Conservation (phyloP, 2,797 vertebrate species). For the Peromyscus eremicus region DNA sequence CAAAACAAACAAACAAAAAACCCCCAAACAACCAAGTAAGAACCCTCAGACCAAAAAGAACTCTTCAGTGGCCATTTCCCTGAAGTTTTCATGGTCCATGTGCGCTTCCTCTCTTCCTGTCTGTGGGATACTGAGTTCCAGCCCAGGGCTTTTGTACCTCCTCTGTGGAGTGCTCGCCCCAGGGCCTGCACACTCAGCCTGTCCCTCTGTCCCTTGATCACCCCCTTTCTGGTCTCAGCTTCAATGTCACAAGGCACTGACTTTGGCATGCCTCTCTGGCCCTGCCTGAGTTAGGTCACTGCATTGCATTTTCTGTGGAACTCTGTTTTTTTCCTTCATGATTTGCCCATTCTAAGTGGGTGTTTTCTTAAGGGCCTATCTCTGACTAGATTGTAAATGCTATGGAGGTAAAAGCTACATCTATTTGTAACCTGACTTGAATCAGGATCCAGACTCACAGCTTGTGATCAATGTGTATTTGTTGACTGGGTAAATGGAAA, state of each 20-base stretch:
- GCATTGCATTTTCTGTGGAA: background rate
- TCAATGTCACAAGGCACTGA: background rate
- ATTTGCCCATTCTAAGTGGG: background rate
- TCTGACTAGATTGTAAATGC: background rate
- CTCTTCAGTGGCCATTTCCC: background rate
- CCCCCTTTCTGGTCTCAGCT: background rate
- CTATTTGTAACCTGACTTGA: background rate
- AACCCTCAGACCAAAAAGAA: background rate
- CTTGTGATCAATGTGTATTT: background rate
- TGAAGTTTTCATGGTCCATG: background rate
- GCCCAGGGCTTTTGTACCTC: background rate
- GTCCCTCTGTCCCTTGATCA: background rate
- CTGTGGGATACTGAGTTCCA: background rate
- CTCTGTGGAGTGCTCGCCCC: background rate
- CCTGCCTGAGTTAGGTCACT: background rate
- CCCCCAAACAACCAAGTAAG: background rate
- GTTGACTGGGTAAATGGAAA: background rate
- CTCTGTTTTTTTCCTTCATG: background rate
- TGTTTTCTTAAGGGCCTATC: background rate
- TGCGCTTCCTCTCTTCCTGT: background rate
- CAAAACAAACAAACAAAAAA: background rate
- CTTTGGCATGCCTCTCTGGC: background rate
- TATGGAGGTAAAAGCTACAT: background rate
- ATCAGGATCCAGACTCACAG: background rate
- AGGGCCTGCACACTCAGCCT: background rate